Percentiles rank a stretch among this genome's conserved stretches.
These are phyloP conservation scores for Ptilodon capucinus DNA, from an alignment of 2,888 invertebrate species.

Conservation along the genomic window DNA sequence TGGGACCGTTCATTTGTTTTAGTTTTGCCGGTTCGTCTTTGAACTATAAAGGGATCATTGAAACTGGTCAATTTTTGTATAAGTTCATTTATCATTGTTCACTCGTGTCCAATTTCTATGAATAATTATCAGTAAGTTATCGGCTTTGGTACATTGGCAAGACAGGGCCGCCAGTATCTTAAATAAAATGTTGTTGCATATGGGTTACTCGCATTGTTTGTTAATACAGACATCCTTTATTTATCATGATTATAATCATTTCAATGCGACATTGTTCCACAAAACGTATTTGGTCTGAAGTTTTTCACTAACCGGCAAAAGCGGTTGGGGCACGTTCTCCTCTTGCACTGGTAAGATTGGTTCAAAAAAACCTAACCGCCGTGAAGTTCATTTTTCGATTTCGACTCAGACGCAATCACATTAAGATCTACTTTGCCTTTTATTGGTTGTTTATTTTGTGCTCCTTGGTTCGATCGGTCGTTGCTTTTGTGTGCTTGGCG, in stretches of 20 bases:
- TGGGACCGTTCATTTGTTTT: background rate
- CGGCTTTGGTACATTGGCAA: constrained; percentile 41
- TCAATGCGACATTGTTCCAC: constrained; percentile 31
- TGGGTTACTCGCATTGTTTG: background rate
- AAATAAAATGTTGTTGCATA: constrained; percentile 2
- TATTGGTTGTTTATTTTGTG: constrained; percentile 46
- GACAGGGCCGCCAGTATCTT: constrained; percentile 14
- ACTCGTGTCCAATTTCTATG: constrained; percentile 46
- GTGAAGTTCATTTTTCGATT: constrained; percentile 33
- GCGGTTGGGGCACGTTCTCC: constrained; percentile 78
- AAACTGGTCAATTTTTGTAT: constrained; percentile 25
- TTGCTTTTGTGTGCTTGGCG: constrained; percentile 76
- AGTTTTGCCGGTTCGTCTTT: constrained; percentile 9
- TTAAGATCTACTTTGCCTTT: constrained; percentile 58
- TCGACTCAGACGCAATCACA: constrained; percentile 50
- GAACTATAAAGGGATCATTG: constrained; percentile 15
- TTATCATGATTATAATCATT: constrained; percentile 14
- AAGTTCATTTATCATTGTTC: constrained; percentile 45
- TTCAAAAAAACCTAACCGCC: constrained; percentile 53
- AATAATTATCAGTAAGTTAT: constrained; percentile 64
- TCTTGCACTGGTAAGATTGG: constrained; percentile 57
- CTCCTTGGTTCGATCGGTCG: constrained; percentile 56
- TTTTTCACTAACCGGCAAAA: constrained; percentile 70
- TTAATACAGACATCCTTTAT: background rate
- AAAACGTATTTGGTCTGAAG: constrained; percentile 45